Base-by-base conservation (phyloP, 1,140 invertebrate species). In the Physella acuta region DNA sequence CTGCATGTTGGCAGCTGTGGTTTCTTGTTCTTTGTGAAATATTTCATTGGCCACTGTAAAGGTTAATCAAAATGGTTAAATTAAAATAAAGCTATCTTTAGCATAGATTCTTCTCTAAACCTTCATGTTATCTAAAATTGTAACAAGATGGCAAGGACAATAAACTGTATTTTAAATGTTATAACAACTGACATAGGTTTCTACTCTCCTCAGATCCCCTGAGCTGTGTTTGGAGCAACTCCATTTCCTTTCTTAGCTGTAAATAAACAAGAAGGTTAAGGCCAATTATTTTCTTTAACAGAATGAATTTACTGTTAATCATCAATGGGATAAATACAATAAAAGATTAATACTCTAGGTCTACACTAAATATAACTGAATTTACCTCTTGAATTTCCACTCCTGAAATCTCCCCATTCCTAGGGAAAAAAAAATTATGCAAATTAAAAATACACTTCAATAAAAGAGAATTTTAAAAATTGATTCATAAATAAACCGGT, bases 131-230 rank as follows among this genome's bases (percentile, higher is more conserved):
- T 49, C n/a, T 49, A 49, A 49, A 14, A 49, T 11, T 14, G 44
- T 14, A 49, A 49, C 11, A 49, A 49, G n/a, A 49, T 14, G 11
- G 11, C n/a, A 49, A 49, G 11, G 11, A 11, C 44, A 49, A 14
- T 49, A 14, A 49, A 49, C 11, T n/a, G n/a, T n/a, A n/a, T n/a
- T n/a, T n/a, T n/a, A n/a, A n/a, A n/a, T n/a, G n/a, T n/a, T n/a
- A n/a, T 49, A 55, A 30, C 58, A 28, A 78, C 79, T 78, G 74
- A 82, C 79, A 79, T 16, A 80, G 62, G 33, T 74, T 79, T 70
- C 80, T 73, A 64, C 77, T 81, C 59, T 83, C 80, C 65, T 81
- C 80, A 17, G 79, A 81, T 31, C 76, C 76, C 70, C 73, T 78
- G 26, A 83, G 67, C 63, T 81, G 80, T 56, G 77, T 67, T 52